Conservation (phyloP, 37 sponge, comb jelly and placozoan genomes). For the Agelas oroides region DNA sequence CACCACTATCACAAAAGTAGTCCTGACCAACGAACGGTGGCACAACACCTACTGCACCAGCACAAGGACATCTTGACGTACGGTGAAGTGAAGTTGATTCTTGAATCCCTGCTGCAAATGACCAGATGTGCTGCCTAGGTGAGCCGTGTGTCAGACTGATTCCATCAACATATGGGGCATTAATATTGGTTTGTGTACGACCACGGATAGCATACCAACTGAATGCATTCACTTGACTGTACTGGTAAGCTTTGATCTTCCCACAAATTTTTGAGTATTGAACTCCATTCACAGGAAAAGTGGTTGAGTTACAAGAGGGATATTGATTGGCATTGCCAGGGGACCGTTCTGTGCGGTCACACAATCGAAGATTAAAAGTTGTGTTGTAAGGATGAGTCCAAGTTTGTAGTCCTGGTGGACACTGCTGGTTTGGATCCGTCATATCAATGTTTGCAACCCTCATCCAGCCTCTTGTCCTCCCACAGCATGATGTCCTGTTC, state of each 20-base stretch:
- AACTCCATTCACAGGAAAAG: background rate
- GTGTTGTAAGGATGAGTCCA: background rate
- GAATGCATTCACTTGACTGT: too few species aligned
- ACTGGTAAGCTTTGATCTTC: too few species aligned
- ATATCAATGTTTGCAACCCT: too few species aligned
- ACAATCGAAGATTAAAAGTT: background rate
- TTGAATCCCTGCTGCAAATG: constrained; percentile 5
- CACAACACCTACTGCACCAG: too few species aligned
- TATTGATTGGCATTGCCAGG: background rate
- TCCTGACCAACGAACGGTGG: too few species aligned
- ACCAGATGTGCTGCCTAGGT: too few species aligned
- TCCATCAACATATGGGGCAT: too few species aligned
- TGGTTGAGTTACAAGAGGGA: background rate
- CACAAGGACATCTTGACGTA: background rate
- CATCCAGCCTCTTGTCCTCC: too few species aligned
- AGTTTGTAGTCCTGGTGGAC: too few species aligned
- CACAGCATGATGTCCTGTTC: background rate
- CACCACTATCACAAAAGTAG: too few species aligned
- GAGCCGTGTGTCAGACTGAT: too few species aligned
- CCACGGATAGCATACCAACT: background rate
- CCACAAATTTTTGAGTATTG: background rate
- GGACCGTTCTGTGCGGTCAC: background rate
- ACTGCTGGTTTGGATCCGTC: too few species aligned
- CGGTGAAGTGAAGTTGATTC: background rate
- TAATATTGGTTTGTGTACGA: background rate